These are phyloP conservation scores for Bubo bubo DNA, from an alignment of 2,113 vertebrate genomes.

Conservation along the genomic window DNA sequence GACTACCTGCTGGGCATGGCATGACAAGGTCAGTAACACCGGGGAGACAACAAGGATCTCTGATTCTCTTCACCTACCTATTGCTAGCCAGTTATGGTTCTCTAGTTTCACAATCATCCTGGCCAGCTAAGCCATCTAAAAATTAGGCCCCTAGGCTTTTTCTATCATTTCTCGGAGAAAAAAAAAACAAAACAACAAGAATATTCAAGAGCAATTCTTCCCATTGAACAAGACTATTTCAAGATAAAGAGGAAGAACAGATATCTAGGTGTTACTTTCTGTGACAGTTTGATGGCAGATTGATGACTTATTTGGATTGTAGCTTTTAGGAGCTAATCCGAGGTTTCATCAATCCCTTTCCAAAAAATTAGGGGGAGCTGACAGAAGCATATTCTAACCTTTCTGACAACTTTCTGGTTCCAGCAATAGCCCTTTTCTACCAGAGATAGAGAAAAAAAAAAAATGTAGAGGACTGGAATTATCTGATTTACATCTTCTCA, in stretches of 20 bases:
- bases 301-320: background rate
- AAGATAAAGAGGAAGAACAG: background rate
- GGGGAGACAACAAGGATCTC: background rate
- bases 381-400: background rate
- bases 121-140: background rate
- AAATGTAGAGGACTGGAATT: accelerated
- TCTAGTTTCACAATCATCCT: background rate
- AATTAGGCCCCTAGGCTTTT: background rate
- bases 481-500: background rate
- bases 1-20: background rate
- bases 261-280: background rate
- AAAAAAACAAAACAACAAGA: too few species aligned
- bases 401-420: background rate
- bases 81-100: background rate
- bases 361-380: background rate
- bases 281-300: background rate
- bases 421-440: background rate
- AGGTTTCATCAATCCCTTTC: background rate
- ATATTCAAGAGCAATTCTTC: background rate
- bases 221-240: background rate
- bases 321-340: background rate
- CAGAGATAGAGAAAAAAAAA: background rate
- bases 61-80: background rate
- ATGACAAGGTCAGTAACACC: background rate
- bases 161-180: accelerated